Evolutionary conservation across 1,140 invertebrate species (phyloP).

Genomic region (Ceratosolen solmsi): DNA sequence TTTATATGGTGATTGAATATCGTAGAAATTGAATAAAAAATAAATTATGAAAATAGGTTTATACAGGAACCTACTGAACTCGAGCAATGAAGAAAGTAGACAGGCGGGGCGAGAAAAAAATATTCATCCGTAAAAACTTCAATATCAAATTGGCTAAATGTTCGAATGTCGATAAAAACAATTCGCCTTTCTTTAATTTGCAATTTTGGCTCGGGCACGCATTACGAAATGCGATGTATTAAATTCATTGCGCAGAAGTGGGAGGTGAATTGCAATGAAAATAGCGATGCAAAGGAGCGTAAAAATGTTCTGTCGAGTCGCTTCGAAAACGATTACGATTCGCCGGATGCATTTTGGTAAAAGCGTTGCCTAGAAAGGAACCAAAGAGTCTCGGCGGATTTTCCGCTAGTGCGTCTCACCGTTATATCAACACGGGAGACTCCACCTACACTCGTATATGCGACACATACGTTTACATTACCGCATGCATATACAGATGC

Average conservation of each 20-base stretch:
- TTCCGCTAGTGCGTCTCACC: neutral
- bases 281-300: constrained; percentile 32
- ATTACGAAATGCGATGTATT: neutral
- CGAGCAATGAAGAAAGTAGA: neutral
- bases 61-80: neutral
- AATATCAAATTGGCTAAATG: neutral
- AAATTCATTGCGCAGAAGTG: constrained; percentile 14
- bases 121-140: neutral
- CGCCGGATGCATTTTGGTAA: constrained; percentile 30
- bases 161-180: neutral
- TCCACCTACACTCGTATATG: no score
- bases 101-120: neutral
- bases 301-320: constrained; percentile 29
- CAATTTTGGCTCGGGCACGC: neutral
- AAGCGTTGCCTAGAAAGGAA: constrained; percentile 5
- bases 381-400: constrained; percentile 13
- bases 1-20: constrained; percentile 5
- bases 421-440: no score
- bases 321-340: constrained; percentile 35
- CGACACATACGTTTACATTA: no score
- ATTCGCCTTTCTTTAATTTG: neutral
- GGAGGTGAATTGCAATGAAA: constrained; percentile 19
- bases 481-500: no score
- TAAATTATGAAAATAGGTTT: constrained; percentile 16
- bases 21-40: neutral